Base-by-base conservation (phyloP, 37 sponge, comb jelly and placozoan genomes). In the Petrosia ficiformis region DNA sequence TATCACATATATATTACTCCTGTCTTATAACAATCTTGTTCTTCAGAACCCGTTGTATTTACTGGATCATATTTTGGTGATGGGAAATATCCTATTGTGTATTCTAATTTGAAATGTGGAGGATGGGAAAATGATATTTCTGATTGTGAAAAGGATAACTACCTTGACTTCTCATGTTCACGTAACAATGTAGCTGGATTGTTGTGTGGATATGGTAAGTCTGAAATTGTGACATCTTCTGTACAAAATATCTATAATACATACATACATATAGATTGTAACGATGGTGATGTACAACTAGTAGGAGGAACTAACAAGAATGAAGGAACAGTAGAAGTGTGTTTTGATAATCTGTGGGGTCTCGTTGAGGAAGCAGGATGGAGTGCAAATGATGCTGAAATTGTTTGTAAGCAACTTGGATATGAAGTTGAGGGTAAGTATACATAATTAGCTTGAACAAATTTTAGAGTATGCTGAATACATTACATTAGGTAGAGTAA, bases 11-110 rank as follows among this genome's bases (percentile, higher is more conserved):
- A 14, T 48, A 48, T 48, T 14, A 48, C 54, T 19, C n/a, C n/a
- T n/a, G n/a, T 37, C 35, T 56, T 56, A 19, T 44, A 3, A 10
- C 32, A 54, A 14, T 21, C 30, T 39, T 44, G 24, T 61, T 61
- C 28, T 61, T 26, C n/a, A 77, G 77, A 42, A 42, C 34, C 68
- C 6, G 42, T 33, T 32, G 4, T 48, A 2, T 57, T 69, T 4
- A 38, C 1, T 4, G 21, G 19, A 32, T 56, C 63, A 39, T 1
- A 25, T 36, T 79, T 70, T 73, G 73, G 67, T 56, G 52, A 22
- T 57, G 81, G 71, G 22, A 61, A 37, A 39, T 33, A 59, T 57
- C 71, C 83, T 0, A 59, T 77, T 26, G 65, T 65, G n/a, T 65
- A 64, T 43, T 39, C 32, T 1, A 31, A 40, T 66, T 2, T 77